Conservation (phyloP, 2,888 invertebrate species). For the Palloptera scutellata region DNA sequence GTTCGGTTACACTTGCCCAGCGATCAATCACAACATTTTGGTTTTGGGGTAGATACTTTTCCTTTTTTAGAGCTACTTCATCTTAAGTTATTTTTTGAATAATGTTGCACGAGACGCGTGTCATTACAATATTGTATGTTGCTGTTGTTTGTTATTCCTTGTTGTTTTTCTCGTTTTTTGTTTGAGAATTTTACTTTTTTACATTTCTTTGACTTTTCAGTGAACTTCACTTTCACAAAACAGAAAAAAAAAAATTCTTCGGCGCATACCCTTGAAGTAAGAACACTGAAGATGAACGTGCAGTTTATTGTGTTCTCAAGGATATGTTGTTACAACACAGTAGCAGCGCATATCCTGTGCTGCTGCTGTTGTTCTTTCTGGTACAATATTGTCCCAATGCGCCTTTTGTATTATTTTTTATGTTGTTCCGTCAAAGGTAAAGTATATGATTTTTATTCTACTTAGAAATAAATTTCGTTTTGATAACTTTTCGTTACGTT, state of each 20-base stretch:
- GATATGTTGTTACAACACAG: slow-evolving; percentile 32
- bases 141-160: slow-evolving; percentile 2
- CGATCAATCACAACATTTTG: slow-evolving; percentile 37
- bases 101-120: slow-evolving; percentile 35
- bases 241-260: too few species aligned
- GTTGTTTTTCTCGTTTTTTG: slow-evolving; percentile 12
- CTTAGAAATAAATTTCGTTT: too few species aligned
- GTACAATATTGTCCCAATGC: too few species aligned
- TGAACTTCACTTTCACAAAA: too few species aligned
- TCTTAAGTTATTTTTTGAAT: slow-evolving; percentile 26
- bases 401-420: too few species aligned
- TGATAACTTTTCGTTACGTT: slow-evolving; percentile 3
- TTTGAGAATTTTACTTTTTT: slow-evolving; percentile 3
- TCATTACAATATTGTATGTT: slow-evolving; percentile 12
- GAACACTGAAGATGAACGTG: slow-evolving; percentile 4
- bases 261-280: too few species aligned
- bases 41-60: neutral
- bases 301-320: slow-evolving; percentile 31
- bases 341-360: slow-evolving; percentile 21
- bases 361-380: neutral
- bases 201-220: slow-evolving; percentile 10
- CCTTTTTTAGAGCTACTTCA: slow-evolving; percentile 1
- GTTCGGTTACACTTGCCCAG: slow-evolving; percentile 30
- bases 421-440: too few species aligned
- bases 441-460: too few species aligned